Percentiles rank a stretch among this genome's conserved stretches.
These are phyloP conservation scores for Acropternis orthonyx DNA, from an alignment of 2,797 vertebrate genomes.

Conservation along the genomic window DNA sequence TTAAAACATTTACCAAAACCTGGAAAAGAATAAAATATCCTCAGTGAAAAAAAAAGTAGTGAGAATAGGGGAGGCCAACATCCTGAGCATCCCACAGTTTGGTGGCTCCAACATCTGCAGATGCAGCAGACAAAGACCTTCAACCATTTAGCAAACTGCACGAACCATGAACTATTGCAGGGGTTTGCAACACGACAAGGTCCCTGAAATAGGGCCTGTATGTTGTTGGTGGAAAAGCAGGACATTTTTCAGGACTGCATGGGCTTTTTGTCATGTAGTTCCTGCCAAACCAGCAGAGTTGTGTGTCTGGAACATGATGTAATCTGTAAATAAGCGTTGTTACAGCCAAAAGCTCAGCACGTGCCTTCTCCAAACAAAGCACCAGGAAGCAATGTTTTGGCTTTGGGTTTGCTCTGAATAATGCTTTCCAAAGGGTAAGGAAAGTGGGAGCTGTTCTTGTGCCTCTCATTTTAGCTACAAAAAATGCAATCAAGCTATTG, in stretches of 20 bases:
- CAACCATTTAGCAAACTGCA: background rate
- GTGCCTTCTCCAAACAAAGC: background rate
- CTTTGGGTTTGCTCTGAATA: background rate
- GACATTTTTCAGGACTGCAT: background rate
- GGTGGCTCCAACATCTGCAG: background rate
- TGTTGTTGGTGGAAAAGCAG: background rate
- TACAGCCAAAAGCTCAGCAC: background rate
- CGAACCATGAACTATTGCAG: background rate
- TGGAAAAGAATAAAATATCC: slow-evolving; percentile 54
- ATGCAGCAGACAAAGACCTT: background rate
- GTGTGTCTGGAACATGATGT: background rate
- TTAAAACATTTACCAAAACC: slow-evolving; percentile 94
- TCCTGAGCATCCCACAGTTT: background rate
- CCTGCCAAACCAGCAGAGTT: background rate
- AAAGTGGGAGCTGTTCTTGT: background rate
- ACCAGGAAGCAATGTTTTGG: background rate
- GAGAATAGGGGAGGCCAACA: background rate
- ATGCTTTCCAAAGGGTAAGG: background rate
- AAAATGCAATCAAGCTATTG: background rate
- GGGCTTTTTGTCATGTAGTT: background rate
- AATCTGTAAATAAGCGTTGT: background rate
- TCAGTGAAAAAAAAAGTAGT: background rate
- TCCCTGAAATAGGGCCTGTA: background rate
- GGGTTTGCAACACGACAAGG: background rate
- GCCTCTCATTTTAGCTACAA: background rate